Evolutionary conservation across 2,888 invertebrate species (phyloP), one percentile per base, ranked within the genome.

Genomic region (Pristionchus exspectatus): DNA sequence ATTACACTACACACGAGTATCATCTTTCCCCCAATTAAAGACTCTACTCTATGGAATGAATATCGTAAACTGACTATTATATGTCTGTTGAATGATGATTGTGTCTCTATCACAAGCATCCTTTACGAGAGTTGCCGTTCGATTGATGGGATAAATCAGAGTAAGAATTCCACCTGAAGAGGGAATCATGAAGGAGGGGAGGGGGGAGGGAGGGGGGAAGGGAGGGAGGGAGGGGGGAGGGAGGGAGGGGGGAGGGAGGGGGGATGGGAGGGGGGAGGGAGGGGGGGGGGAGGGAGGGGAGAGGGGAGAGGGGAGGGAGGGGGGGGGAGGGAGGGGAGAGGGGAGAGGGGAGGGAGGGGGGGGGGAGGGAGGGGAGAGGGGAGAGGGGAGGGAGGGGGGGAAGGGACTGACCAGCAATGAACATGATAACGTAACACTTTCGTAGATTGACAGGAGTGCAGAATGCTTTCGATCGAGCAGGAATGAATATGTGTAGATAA

Each of bases 401-500:
- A 3, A 24, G n/a, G 2, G 24, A 54, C 74, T 27, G 12, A 72
- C 83, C 77, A 27, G 83, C 69, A 56, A 90, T 21, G 38, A 88
- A 77, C 27, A 92, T 91, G 72, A 92, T 54, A 33, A 92, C 63
- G 66, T 90, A 91, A 56, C 91, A 92, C 89, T 91, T 90, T 38
- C 90, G 92, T 10, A 94, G 90, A 87, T 94, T 94, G 33, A 90
- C 85, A 54, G 93, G 93, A 3, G 94, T 95, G 89, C 93, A 94
- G 63, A 93, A 33, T 50, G 90, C 91, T 83, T 94, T 94, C 0
- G 94, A 94, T 77, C 92, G 91, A 21, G 90, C 90, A 5, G 94
- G 94, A 77, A 93, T 92, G 89, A 94, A 93, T 27, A 94, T 92
- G 88, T 94, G 94, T 21, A 94, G 90, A 89, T 94, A 94, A 83